Percentiles rank a stretch among this genome's conserved stretches.
Evolutionary conservation across 2,888 invertebrate species (phyloP).

Genomic region (Rhagophthalmus giganteus): DNA sequence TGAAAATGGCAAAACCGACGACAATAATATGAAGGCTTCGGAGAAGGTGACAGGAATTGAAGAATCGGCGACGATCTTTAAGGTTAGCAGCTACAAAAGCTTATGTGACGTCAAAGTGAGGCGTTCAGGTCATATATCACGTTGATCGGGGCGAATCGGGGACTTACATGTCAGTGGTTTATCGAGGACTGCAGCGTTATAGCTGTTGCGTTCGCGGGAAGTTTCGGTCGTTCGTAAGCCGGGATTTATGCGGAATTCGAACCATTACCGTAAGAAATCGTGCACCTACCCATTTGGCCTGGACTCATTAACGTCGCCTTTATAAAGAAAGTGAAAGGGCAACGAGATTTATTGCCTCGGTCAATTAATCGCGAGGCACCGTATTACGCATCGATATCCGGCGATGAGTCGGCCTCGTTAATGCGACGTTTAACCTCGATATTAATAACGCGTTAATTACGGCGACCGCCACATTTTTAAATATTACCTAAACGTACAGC

Average conservation of each 20-base stretch:
- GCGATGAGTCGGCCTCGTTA: not conserved
- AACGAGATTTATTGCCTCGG: not conserved
- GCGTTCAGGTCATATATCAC: constrained; percentile 39
- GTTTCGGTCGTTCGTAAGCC: constrained; percentile 19
- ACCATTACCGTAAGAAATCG: not conserved
- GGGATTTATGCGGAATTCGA: constrained; percentile 15
- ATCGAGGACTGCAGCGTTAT: constrained; percentile 25
- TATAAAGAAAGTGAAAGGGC: not conserved
- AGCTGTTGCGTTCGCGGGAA: constrained; percentile 25
- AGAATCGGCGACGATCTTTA: constrained; percentile 38
- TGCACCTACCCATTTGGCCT: not conserved
- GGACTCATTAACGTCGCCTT: not conserved
- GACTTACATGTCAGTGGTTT: constrained; percentile 28
- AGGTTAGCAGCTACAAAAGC: constrained; percentile 46
- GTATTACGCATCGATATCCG: not conserved
- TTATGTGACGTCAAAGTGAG: constrained; percentile 46
- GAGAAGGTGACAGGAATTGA: constrained; percentile 20
- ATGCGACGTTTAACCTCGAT: too few species aligned
- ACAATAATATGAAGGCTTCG: constrained; percentile 9
- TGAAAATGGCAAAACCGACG: not conserved
- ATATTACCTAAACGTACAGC: too few species aligned
- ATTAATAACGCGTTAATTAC: not conserved
- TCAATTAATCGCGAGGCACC: not conserved
- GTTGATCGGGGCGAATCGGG: constrained; percentile 30
- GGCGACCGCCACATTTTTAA: too few species aligned